phyloP scores from a whole-genome alignment of 2,888 invertebrate species.

The Oxytorus armatus region DNA sequence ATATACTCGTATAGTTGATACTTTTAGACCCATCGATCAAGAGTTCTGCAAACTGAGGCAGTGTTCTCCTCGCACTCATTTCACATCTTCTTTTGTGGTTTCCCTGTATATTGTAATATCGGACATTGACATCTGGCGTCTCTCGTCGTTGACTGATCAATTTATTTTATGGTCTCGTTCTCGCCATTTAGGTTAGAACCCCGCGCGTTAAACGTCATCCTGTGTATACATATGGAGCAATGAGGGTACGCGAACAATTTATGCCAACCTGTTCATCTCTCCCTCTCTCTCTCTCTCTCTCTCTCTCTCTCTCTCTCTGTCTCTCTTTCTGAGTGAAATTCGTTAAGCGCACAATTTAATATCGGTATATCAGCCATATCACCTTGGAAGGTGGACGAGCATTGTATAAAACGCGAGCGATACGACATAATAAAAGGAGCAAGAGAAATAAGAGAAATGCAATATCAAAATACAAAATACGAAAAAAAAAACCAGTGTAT shows the following conservation, averaged over 20 bases:
- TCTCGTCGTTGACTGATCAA: slow-evolving; percentile 48
- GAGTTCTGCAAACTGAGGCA: background rate
- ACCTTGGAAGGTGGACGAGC: slow-evolving; percentile 8
- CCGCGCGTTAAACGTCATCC: slow-evolving; percentile 16
- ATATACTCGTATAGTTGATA: background rate
- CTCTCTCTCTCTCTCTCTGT: background rate
- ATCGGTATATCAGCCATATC: no score
- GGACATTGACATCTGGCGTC: slow-evolving; percentile 47
- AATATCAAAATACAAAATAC: slow-evolving; percentile 5
- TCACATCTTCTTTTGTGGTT: slow-evolving; percentile 13
- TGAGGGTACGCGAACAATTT: slow-evolving; percentile 13
- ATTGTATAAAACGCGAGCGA: background rate
- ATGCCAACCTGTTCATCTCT: slow-evolving; percentile 25
- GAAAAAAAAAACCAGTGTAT: slow-evolving; percentile 27
- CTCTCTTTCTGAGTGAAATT: background rate
- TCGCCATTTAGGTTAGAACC: slow-evolving; percentile 10
- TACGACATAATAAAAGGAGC: background rate
- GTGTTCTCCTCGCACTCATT: background rate
- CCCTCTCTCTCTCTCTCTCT: slow-evolving; percentile 1
- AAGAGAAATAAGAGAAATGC: slow-evolving; percentile 19
- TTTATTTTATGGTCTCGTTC: slow-evolving; percentile 58
- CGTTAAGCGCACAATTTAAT: background rate
- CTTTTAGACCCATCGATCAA: slow-evolving; percentile 16
- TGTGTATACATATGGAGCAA: slow-evolving; percentile 25
- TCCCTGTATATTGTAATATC: slow-evolving; percentile 1